Evolutionary conservation across 2,797 vertebrate species (phyloP).

Genomic region (Acrossocheilus wenchowensis): DNA sequence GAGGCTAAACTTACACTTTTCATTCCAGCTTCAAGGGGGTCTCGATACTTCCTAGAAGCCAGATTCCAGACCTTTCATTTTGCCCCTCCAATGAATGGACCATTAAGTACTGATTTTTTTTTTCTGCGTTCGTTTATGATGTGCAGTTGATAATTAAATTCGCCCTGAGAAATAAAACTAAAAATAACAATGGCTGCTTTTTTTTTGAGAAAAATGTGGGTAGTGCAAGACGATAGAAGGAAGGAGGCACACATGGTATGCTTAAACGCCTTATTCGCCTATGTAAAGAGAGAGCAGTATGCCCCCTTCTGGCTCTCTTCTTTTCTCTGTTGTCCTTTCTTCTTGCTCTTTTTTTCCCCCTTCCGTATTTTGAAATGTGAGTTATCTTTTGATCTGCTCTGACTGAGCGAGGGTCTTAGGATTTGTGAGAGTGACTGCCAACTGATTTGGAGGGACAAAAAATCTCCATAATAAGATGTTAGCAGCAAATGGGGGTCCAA

Average conservation of each 20-base stretch:
- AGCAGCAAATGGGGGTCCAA: slow-evolving; percentile 76
- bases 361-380: slow-evolving; percentile 78
- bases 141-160: not conserved
- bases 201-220: slow-evolving; percentile 15
- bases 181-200: not conserved
- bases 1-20: slow-evolving; percentile 87
- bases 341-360: slow-evolving; percentile 65
- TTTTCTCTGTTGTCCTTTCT: slow-evolving; percentile 77
- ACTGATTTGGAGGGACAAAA: slow-evolving; percentile 58
- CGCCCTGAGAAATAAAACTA: no score
- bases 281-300: slow-evolving; percentile 85
- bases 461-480: not conserved
- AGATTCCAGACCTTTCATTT: slow-evolving; percentile 74
- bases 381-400: slow-evolving; percentile 84
- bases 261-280: slow-evolving; percentile 80
- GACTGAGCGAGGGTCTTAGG: slow-evolving; percentile 78
- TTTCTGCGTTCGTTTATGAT: not conserved
- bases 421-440: slow-evolving; percentile 77
- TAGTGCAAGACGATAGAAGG: slow-evolving; percentile 60
- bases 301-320: slow-evolving; percentile 96
- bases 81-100: slow-evolving; percentile 1
- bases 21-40: slow-evolving; percentile 83
- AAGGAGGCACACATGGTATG: slow-evolving; percentile 70
- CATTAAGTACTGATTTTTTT: slow-evolving; percentile 13
- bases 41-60: slow-evolving; percentile 77